A percentile compares a stretch with the other conserved stretches of the same genome.
phyloP scores from a whole-genome alignment of 2,888 invertebrate genomes.

The Temnothorax ravouxi region DNA sequence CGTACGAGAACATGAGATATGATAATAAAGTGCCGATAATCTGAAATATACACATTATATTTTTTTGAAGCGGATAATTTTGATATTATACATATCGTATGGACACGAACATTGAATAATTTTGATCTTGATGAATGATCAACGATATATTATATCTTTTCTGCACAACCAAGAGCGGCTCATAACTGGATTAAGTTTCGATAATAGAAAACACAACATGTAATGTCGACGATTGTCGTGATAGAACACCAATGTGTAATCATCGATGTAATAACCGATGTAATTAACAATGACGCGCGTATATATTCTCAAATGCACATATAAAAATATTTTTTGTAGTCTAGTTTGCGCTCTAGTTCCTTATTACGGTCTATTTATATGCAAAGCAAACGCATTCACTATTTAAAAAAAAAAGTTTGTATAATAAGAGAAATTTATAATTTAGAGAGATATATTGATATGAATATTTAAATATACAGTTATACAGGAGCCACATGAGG shows the following conservation, averaged over 20 bases:
- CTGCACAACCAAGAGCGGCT: slow-evolving; percentile 3
- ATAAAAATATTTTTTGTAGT: slow-evolving; percentile 25
- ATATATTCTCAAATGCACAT: slow-evolving; percentile 24
- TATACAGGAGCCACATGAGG: slow-evolving; percentile 47
- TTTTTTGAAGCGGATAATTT: neutral
- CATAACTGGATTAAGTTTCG: slow-evolving; percentile 30
- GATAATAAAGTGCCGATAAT: neutral
- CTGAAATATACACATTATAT: neutral
- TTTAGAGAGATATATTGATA: slow-evolving; percentile 52
- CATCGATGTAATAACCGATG: neutral
- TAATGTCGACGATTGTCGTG: slow-evolving; percentile 24
- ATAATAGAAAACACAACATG: slow-evolving; percentile 27
- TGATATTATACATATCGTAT: slow-evolving; percentile 10
- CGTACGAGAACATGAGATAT: neutral
- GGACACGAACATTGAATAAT: neutral
- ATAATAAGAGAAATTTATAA: slow-evolving; percentile 49
- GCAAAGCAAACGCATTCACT: neutral
- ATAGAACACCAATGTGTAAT: slow-evolving; percentile 46
- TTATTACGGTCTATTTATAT: slow-evolving; percentile 26
- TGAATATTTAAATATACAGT: slow-evolving; percentile 65
- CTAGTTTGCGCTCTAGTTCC: slow-evolving; percentile 13
- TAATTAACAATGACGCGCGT: neutral
- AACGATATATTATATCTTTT: slow-evolving; percentile 16
- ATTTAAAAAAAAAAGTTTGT: slow-evolving; percentile 20
- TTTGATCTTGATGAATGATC: neutral